A percentile compares a stretch with the other conserved stretches of the same genome.
phyloP scores from a whole-genome alignment of 1,140 invertebrate genomes.

The Dendrolimus kikuchii region DNA sequence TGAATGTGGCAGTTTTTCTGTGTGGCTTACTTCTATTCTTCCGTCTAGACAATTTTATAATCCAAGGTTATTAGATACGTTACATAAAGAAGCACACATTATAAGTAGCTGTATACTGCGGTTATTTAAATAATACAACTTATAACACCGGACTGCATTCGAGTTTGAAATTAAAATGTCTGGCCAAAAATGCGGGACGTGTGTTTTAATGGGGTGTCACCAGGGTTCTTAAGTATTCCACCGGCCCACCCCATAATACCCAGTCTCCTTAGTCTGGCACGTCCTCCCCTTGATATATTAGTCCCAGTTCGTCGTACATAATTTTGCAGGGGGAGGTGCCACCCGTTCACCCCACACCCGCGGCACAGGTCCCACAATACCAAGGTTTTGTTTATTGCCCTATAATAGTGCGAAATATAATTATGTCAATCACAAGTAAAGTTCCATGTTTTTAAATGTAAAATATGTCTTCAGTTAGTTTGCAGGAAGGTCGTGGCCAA shows the following conservation, averaged over 20 bases:
- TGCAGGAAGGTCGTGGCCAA: no score
- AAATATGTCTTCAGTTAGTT: no score
- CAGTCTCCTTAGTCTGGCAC: slow-evolving; percentile 67
- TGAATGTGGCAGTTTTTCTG: no score
- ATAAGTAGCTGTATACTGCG: no score
- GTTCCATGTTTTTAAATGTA: no score
- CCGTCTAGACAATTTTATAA: no score
- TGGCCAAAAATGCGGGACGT: slow-evolving; percentile 63
- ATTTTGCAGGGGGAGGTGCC: slow-evolving; percentile 64
- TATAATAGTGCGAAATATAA: slow-evolving; percentile 36
- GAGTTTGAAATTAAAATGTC: slow-evolving; percentile 56
- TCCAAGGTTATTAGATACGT: no score
- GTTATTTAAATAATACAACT: slow-evolving; percentile 7
- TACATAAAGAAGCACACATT: no score
- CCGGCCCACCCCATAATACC: slow-evolving; percentile 65
- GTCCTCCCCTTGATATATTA: slow-evolving; percentile 71
- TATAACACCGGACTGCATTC: slow-evolving; percentile 17
- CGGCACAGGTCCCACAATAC: slow-evolving; percentile 57
- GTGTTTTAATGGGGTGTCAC: slow-evolving; percentile 71
- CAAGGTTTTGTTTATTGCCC: slow-evolving; percentile 61
- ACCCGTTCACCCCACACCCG: slow-evolving; percentile 34
- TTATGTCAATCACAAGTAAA: neutral
- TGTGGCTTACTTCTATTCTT: no score
- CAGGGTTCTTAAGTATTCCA: slow-evolving; percentile 69
- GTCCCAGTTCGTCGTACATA: slow-evolving; percentile 72